Base-by-base conservation (phyloP, 1,140 invertebrate genomes). In the Apis dorsata region DNA sequence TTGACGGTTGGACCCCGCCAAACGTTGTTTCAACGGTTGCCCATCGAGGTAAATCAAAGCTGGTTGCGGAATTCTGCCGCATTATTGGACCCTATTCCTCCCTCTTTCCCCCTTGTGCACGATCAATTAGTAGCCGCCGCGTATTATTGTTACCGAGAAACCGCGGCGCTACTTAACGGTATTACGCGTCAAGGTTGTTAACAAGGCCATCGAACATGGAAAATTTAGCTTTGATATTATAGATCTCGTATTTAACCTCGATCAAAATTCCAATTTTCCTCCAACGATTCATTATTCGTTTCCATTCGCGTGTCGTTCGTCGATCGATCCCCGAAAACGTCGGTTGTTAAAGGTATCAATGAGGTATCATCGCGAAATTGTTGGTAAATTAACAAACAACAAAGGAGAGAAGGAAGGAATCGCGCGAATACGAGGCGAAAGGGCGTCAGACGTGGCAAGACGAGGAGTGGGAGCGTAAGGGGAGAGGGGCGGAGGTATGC, bases 351-450 rank as follows among this genome's bases (percentile, higher is more conserved):
- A 34, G 53, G 4, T n/a, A 55, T 79, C 57, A 15, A 17, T 4
- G 49, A 0, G 0, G 57, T 0, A 19, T 71, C 17, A 51, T 71
- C 49, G 8, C 59, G 10, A 57, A 66, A 57, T 81, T 57, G 59
- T 62, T n/a, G 49, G 49, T 24, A 24, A 81, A 57, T 81, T 74
- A 75, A 44, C 60, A 59, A 75, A 81, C 70, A 81, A 78, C 70
- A 81, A 78, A 63, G 57, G 66, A 28, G 34, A 8, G 44, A 7
- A 44, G 34, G 21, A 28, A 68, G 44, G 68, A 49, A 49, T 17
- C 19, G 19, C 15, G 49, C 15, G n/a, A 70, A 21, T 15, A n/a
- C 8, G 1, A 24, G n/a, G n/a, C n/a, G 21, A 10, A 21, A 69
- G 51, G 12, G 49, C 49, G 21, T 15, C 11, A 51, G n/a, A 8